Evolutionary conservation across 2,113 vertebrate genomes (phyloP).

Genomic region (Rhabdomys dilectus): DNA sequence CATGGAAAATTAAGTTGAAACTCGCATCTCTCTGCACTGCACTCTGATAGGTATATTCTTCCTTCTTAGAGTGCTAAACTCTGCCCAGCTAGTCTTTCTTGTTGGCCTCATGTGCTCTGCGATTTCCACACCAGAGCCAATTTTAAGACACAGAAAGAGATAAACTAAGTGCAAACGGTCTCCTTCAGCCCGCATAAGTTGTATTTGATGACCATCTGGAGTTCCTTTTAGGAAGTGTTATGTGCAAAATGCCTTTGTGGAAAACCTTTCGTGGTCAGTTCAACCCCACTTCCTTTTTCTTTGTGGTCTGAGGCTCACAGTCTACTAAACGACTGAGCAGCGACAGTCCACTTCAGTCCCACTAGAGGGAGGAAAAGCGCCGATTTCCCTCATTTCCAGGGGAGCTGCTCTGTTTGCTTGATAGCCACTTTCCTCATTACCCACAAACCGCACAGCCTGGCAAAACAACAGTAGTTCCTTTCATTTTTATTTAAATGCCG

Average conservation of each 20-base stretch:
- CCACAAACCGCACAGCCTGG: neutral
- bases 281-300: neutral
- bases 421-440: conserved; percentile 23
- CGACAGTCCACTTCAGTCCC: neutral
- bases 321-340: neutral
- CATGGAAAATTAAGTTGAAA: neutral
- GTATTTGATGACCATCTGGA: neutral
- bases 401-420: neutral
- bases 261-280: neutral
- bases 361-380: conserved; percentile 67
- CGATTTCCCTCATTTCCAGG: neutral
- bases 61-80: neutral
- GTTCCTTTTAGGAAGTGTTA: neutral
- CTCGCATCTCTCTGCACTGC: rapidly evolving
- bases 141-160: neutral
- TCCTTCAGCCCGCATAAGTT: rapidly evolving
- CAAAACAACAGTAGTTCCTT: conserved; percentile 28
- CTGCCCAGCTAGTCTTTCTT: rapidly evolving
- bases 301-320: neutral
- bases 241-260: neutral
- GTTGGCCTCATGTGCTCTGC: rapidly evolving
- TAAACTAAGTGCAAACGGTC: neutral
- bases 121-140: neutral
- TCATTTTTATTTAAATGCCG: conserved; percentile 62
- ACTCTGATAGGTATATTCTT: neutral